phyloP scores from a whole-genome alignment of 1,140 invertebrate genomes.

The Drosophila equinoxialis region DNA sequence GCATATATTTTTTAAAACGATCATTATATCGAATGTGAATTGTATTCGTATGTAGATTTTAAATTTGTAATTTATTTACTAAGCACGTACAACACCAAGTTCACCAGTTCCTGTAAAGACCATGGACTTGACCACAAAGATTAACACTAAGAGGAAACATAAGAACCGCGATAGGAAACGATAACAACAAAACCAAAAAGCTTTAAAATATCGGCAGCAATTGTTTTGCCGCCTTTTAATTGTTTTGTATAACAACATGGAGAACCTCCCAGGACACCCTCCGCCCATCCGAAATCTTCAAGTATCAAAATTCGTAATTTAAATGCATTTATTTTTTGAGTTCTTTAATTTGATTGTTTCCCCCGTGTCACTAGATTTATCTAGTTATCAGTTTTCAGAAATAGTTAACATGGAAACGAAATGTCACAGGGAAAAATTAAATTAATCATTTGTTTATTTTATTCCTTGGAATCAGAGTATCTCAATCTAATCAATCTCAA shows the following conservation, averaged over 20 bases:
- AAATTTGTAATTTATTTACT: constrained; percentile 41
- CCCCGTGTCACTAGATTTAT: not conserved
- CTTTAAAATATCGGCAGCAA: constrained; percentile 56
- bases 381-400: no score
- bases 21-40: constrained; percentile 34
- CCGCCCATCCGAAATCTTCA: constrained; percentile 5
- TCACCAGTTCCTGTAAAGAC: constrained; percentile 67
- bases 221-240: constrained; percentile 41
- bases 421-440: no score
- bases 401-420: no score
- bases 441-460: no score
- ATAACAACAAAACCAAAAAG: constrained; percentile 56
- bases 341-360: constrained; percentile 13
- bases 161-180: constrained; percentile 35
- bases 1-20: constrained; percentile 49
- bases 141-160: constrained; percentile 28
- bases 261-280: constrained; percentile 46
- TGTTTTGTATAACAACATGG: constrained; percentile 57
- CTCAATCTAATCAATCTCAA: constrained; percentile 6
- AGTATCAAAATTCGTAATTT: constrained; percentile 33
- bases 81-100: constrained; percentile 56
- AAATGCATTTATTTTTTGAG: constrained; percentile 63
- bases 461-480: not conserved
- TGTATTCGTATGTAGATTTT: constrained; percentile 48
- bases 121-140: constrained; percentile 42